Percentiles rank a stretch among this genome's conserved stretches.
phyloP scores from a whole-genome alignment of 2,888 invertebrate genomes.

The Camponotus fellah region DNA sequence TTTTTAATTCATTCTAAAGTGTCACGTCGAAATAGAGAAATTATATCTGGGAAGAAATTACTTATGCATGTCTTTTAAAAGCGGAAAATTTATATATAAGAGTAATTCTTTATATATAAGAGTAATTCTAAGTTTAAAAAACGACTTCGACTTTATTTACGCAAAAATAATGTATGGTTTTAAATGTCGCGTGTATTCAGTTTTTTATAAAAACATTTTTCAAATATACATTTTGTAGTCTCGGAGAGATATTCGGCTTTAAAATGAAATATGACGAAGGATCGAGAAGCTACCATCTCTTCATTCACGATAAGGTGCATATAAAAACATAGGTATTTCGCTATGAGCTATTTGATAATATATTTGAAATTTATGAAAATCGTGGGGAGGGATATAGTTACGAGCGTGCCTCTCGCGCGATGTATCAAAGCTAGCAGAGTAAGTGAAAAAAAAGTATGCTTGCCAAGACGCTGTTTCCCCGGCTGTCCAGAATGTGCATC shows the following conservation, averaged over 20 bases:
- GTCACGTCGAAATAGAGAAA: background rate
- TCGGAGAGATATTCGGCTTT: background rate
- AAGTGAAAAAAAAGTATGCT: slow-evolving; percentile 71
- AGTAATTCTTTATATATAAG: background rate
- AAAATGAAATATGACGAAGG: slow-evolving; percentile 7
- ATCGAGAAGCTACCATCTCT: background rate
- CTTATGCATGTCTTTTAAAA: background rate
- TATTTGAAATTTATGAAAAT: slow-evolving; percentile 37
- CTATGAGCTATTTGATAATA: background rate
- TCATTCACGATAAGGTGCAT: background rate
- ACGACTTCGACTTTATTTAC: background rate
- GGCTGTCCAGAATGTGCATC: slow-evolving; percentile 89
- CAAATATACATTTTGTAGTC: background rate
- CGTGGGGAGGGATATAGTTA: background rate
- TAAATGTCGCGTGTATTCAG: background rate
- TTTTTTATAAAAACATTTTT: background rate
- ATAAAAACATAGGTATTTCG: slow-evolving; percentile 15
- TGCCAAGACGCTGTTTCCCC: slow-evolving; percentile 88
- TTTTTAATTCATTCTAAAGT: background rate
- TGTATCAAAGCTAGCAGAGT: background rate
- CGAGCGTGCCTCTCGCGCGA: background rate
- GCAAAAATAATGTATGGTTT: background rate
- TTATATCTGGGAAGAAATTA: background rate
- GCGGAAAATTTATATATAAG: background rate
- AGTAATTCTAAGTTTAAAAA: slow-evolving; percentile 1